Percentiles rank a stretch among this genome's conserved stretches.
phyloP scores from a whole-genome alignment of 2,888 invertebrate species.

The Harmothoe impar region DNA sequence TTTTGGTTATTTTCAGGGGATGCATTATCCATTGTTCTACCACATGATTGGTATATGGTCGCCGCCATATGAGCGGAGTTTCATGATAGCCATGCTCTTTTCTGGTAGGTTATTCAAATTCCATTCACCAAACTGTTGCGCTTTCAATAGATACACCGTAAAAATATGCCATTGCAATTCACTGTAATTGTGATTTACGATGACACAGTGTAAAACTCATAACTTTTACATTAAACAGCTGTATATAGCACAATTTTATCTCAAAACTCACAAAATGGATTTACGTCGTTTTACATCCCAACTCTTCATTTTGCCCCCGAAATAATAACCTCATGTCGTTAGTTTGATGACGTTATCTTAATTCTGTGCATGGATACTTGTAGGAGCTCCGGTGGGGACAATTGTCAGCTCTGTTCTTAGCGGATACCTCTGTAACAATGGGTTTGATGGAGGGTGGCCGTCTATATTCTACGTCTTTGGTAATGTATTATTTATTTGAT shows the following conservation, averaged over 20 bases:
- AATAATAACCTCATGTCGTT: too few species aligned
- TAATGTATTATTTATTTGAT: slow-evolving; percentile 19
- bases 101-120: neutral
- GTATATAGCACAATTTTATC: neutral
- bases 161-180: too few species aligned
- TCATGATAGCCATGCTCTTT: slow-evolving; percentile 33
- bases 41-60: slow-evolving; percentile 15
- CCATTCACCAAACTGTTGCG: too few species aligned
- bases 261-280: neutral
- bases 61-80: slow-evolving; percentile 10
- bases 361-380: too few species aligned
- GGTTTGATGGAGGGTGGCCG: slow-evolving; percentile 52
- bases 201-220: too few species aligned
- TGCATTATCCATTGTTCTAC: slow-evolving; percentile 43
- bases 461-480: slow-evolving; percentile 60
- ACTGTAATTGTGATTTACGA: too few species aligned
- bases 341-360: too few species aligned
- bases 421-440: slow-evolving; percentile 56
- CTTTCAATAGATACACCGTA: too few species aligned
- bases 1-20: slow-evolving; percentile 32
- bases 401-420: slow-evolving; percentile 19
- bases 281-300: neutral
- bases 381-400: slow-evolving; percentile 38
- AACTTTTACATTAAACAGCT: neutral
- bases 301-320: neutral